These are phyloP conservation scores for Mobula hypostoma DNA, from an alignment of 2,113 vertebrate species.

Conservation along the genomic window DNA sequence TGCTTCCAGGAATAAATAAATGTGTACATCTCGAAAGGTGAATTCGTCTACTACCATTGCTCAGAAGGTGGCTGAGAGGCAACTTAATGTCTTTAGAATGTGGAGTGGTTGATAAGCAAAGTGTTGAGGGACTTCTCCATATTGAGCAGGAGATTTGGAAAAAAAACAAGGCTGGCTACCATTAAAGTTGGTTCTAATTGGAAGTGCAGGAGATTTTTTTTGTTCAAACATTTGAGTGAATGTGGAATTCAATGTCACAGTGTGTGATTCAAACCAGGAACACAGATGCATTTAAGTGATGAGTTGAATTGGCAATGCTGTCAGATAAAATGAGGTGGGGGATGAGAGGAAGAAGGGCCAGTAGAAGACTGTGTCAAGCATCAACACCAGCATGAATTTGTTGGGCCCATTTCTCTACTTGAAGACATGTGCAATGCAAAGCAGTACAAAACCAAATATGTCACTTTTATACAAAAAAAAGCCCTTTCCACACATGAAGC, in stretches of 20 bases:
- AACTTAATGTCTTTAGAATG: not conserved
- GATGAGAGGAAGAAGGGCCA: too few species aligned
- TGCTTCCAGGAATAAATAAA: not conserved
- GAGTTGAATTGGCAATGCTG: not conserved
- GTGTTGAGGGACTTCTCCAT: not conserved
- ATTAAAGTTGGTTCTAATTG: too few species aligned
- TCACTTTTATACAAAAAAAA: not conserved
- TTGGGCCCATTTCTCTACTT: too few species aligned
- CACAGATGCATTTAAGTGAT: not conserved
- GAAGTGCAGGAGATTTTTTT: not conserved
- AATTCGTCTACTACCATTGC: not conserved
- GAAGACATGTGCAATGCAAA: too few species aligned
- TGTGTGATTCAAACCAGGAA: not conserved
- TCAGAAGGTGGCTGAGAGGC: not conserved
- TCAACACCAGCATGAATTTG: too few species aligned
- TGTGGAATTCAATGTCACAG: not conserved
- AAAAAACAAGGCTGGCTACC: too few species aligned
- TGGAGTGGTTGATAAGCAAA: not conserved
- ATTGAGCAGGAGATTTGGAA: not conserved
- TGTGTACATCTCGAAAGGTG: too few species aligned
- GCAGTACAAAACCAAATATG: not conserved
- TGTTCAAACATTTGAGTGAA: not conserved
- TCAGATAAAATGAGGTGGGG: too few species aligned
- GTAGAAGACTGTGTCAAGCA: too few species aligned
- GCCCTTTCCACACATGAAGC: not conserved